Base-by-base conservation (phyloP, 2,888 invertebrate genomes). In the Neoascia interrupta region DNA sequence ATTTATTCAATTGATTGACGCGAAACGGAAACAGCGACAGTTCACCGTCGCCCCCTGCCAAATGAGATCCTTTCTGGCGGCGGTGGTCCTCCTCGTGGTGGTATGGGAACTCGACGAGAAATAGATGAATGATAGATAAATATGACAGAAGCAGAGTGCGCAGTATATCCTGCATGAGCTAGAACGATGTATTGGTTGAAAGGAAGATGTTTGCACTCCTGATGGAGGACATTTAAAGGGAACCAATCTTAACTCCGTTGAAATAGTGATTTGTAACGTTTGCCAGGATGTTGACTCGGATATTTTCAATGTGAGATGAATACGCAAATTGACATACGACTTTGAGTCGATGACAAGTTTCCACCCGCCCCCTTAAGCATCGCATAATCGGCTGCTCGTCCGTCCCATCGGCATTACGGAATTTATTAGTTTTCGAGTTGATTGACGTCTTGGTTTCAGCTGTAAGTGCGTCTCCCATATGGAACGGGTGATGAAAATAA, bases 1-100 rank as follows among this genome's bases (percentile, higher is more conserved):
- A 58, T 76, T 76, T 70, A 76, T 63, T 13, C 76, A 64, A 70
- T 76, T 76, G 76, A 76, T 76, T 76, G 76, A 70, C 64, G 70
- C 76, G 58, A 58, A 70, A 64, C 41, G 64, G 70, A 60, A 54
- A 47, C 53, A 61, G 53, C 66, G 60, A 54, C 53, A 51, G 26
- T 4, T 58, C 47, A 21, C 26, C 41, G 36, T 23, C 63, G 16
- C 39, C 47, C 13, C 10, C 13, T 10, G 26, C 26, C 18, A 26
- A n/a, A n/a, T n/a, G n/a, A n/a, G 60, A 54, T 54, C 36, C 31
- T 53, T 43, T 60, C 16, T 19, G 43, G 28, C 51, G 49, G 16
- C 31, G 36, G 13, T 26, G 26, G 5, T 26, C 8, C 26, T 8
- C 26, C 26, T 4, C 4, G 26, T 26, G 8, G 26, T n/a, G n/a